Base-by-base conservation (phyloP, 2,797 vertebrate genomes). In the Crocidura indochinensis region DNA sequence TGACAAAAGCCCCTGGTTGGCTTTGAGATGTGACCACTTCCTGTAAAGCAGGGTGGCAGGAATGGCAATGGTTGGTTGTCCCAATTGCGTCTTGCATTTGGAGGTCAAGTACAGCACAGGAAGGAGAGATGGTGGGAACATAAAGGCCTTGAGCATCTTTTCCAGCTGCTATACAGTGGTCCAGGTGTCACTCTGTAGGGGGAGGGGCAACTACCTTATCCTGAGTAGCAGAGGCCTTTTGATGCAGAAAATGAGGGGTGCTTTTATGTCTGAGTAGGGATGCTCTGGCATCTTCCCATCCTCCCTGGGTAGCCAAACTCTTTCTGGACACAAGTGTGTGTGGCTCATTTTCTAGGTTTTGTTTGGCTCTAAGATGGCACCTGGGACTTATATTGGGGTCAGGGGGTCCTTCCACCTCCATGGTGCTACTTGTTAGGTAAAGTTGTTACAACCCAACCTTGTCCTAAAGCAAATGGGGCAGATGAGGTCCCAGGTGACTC, bases 321-420 rank as follows among this genome's bases (percentile, higher is more conserved):
- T 60, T 20, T 60, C 56, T 20, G 3, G 17, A 60, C 56, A 19
- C 56, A 60, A 60, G 56, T 27, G 24, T 65, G 64, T 27, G 26
- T 27, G 38, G 38, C 38, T 38, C 5, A 5, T 38, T 38, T 38
- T 38, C 38, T 38, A 38, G 38, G 5, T 38, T 38, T 65, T 56
- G 47, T 90, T 91, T 84, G 93, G 60, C 81, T 88, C 46, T 76
- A 87, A 76, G 78, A 62, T 2, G 86, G 71, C 29, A 20, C 53
- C 76, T 82, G 68, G 84, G 79, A 87, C 44, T 67, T 44, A 72
- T 69, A 79, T 47, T 10, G 14, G 75, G 90, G 38, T 22, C 29
- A 74, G 72, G 20, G 60, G 7, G 22, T 20, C 49, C 2, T 10
- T 49, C 27, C 73, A 53, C 24, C 38, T 47, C 24, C 1, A n/a